phyloP scores from a whole-genome alignment of 2,797 vertebrate genomes.

The Scarus forsteni region DNA sequence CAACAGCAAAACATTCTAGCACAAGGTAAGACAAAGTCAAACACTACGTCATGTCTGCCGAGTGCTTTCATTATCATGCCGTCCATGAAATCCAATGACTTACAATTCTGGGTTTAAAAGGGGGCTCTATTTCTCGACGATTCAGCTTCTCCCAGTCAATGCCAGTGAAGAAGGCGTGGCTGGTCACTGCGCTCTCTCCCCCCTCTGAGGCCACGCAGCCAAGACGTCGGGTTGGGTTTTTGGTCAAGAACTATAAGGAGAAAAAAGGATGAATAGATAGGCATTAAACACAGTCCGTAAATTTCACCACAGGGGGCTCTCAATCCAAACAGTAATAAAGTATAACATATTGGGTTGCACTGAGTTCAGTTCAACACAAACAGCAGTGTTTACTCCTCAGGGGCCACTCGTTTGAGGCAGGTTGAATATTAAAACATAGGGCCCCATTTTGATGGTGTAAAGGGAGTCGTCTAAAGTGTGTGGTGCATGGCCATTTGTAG shows the following conservation, averaged over 20 bases:
- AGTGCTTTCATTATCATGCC: neutral
- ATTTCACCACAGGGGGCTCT: too few species aligned
- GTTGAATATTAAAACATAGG: too few species aligned
- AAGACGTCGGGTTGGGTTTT: conserved; percentile 91
- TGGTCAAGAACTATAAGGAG: conserved; percentile 91
- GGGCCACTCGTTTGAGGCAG: too few species aligned
- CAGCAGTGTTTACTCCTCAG: too few species aligned
- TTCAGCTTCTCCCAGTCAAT: conserved; percentile 95
- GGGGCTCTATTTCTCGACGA: conserved; percentile 91
- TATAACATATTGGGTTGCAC: too few species aligned
- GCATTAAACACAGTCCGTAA: too few species aligned
- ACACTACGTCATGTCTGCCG: neutral
- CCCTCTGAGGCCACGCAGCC: conserved; percentile 90
- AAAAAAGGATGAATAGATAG: conserved; percentile 3
- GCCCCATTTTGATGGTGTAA: too few species aligned
- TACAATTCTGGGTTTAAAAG: conserved; percentile 96
- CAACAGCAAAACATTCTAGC: neutral
- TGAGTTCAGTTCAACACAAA: too few species aligned
- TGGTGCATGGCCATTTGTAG: too few species aligned
- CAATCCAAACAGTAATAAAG: too few species aligned
- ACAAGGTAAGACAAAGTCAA: conserved; percentile 18
- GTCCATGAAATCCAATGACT: conserved; percentile 68
- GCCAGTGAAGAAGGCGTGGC: conserved; percentile 90
- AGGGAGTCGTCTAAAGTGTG: too few species aligned
- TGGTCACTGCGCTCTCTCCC: conserved; percentile 88